Base-by-base conservation (phyloP, 2,797 vertebrate species). In the Yasuhikotakia modesta region DNA sequence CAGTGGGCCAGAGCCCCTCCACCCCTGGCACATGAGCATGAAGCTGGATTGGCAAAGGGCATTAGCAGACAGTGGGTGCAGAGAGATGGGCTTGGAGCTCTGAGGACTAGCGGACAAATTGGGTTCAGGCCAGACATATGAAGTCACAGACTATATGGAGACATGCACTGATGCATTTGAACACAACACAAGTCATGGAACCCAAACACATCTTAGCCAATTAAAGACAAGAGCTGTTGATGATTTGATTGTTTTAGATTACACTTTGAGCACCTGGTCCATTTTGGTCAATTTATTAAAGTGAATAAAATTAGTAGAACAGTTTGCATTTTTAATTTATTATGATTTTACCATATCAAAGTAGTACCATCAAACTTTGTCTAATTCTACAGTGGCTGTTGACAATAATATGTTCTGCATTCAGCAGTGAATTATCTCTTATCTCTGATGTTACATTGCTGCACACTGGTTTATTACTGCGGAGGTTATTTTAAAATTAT, bases 1-100 rank as follows among this genome's bases (percentile, higher is more conserved):
- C 70, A 64, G 16, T 2, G 16, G 64, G 76, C 81, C 85, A 85
- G 66, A 50, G 46, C 60, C 65, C 65, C 46, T 52, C 66, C 75
- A 68, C 63, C 65, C 67, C 16, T 30, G n/a, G 68, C 64, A 73
- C 22, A 74, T 43, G n/a, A 61, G 53, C 3, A 35, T 12, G 0
- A 24, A 60, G 35, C 35, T 21, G 73, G 39, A 43, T 19, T 69
- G 79, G 73, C 64, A 64, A 22, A 10, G 76, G 72, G 71, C 66
- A 53, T 77, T 78, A 79, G 73, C 73, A 76, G 64, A 65, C 68
- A 14, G 32, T 17, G 22, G 60, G 60, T 63, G 30, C 30, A 63
- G 60, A 63, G 30, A 63, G 60, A 63, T 1, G 6, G 30, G 60
- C 17, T 35, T 63, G 60, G 32, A 17, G 60, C 30, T 35, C 17